A percentile compares a stretch with the other conserved stretches of the same genome.
phyloP scores from a whole-genome alignment of 2,888 invertebrate species.

The Cryptocheilus praepositus region DNA sequence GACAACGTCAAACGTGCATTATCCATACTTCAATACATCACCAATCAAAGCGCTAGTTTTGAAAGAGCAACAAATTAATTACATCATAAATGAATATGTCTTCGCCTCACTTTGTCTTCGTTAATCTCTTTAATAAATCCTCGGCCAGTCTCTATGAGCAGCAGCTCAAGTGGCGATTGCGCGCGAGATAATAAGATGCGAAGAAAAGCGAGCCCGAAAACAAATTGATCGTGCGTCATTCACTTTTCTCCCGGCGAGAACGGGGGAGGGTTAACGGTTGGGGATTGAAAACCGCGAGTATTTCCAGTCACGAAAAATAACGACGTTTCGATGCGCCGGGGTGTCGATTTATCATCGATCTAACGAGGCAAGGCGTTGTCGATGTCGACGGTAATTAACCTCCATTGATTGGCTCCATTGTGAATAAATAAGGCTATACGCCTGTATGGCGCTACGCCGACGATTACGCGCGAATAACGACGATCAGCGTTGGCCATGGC shows the following conservation, averaged over 20 bases:
- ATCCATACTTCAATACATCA: no score
- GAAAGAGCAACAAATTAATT: no score
- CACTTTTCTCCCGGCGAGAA: background rate
- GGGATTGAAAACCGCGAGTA: background rate
- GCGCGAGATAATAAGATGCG: no score
- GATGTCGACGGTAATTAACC: conserved; percentile 54
- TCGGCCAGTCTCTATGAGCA: no score
- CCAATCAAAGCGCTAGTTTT: no score
- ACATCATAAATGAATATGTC: no score
- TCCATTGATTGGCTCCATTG: conserved; percentile 58
- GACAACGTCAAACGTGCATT: no score
- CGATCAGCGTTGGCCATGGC: conserved; percentile 1
- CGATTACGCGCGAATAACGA: conserved; percentile 28
- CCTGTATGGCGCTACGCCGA: conserved; percentile 22
- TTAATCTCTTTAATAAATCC: no score
- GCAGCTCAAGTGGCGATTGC: no score
- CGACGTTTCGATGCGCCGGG: conserved; percentile 9
- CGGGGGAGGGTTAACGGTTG: background rate
- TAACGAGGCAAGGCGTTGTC: conserved; percentile 42
- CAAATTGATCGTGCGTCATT: no score
- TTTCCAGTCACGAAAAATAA: conserved; percentile 16
- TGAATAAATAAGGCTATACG: conserved; percentile 47
- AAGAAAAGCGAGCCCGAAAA: no score
- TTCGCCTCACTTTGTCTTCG: no score
- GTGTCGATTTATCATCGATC: conserved; percentile 50